Base-by-base conservation (phyloP, 2,888 invertebrate species). In the Caenorhabditis uteleia region DNA sequence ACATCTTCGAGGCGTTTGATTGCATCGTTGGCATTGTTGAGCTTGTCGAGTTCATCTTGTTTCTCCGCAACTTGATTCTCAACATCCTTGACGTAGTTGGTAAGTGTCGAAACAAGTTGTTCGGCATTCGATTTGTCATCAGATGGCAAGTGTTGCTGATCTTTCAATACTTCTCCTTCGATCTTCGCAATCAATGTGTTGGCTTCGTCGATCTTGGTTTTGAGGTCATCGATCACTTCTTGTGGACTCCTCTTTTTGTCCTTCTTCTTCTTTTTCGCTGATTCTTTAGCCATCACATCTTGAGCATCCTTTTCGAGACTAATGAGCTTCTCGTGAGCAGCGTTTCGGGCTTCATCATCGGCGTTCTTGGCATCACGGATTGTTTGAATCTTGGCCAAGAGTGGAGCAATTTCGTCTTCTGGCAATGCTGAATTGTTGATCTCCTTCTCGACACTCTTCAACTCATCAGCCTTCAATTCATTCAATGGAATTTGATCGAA, bases 181-280 rank as follows among this genome's bases (percentile, higher is more conserved):
- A 61, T 45, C 45, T 46, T 49, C 33, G 55, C 45, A 61, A 61
- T 55, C 33, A 61, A 36, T 25, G 40, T 44, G 31, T 61, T 55
- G 23, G 54, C 61, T 33, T 61, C 55, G 33, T 18, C 40, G 25
- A 47, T 42, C 40, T 61, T 61, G 34, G 26, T 50, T 7, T 34
- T 39, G 42, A 61, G 44, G 29, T 61, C 61, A 36, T 61, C 61
- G 36, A 61, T 53, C 31, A 45, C 39, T 49, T 49, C 51, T 36
- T 47, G 50, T 45, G 62, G 47, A n/a, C 42, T 21, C 50, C 54
- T 55, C 56, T 68, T 68, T 60, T 56, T 60, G 53, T 64, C 57
- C 60, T 68, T 68, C 64, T 65, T 65, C 38, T 57, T 51, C 67
- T 61, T 61, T 31, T 62, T 58, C 43, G 53, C 54, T 8, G 54